Conservation (phyloP, 2,113 vertebrate genomes). For the Penelope pileata region DNA sequence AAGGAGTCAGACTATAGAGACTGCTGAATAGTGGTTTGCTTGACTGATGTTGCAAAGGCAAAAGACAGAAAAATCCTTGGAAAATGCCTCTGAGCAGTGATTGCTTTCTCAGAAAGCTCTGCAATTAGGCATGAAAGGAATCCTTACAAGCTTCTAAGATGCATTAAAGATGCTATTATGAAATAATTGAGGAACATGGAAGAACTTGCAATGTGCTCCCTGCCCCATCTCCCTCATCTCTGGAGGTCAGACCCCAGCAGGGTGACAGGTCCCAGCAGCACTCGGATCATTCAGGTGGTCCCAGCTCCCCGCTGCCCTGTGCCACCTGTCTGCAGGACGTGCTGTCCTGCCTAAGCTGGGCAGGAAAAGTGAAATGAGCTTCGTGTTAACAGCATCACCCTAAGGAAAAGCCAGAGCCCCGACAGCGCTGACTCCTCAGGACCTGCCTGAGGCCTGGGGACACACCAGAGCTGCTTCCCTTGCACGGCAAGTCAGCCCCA, state of each 20-base stretch:
- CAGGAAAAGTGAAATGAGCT: background rate
- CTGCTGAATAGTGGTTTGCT: background rate
- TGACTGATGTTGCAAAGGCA: conserved; percentile 45
- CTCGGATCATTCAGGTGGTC: background rate
- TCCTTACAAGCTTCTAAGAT: background rate
- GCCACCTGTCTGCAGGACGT: background rate
- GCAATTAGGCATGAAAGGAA: conserved; percentile 53
- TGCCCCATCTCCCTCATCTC: background rate
- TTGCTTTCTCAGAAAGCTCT: conserved; percentile 42
- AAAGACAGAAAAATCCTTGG: conserved; percentile 40
- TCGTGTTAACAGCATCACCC: too few species aligned
- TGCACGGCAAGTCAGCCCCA: accelerated
- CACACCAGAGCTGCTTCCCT: background rate
- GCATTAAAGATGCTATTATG: conserved; percentile 34
- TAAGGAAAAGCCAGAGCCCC: background rate
- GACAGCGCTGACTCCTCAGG: background rate
- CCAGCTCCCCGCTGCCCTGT: background rate
- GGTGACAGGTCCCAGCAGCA: background rate
- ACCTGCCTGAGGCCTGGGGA: background rate
- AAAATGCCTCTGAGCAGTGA: conserved; percentile 48
- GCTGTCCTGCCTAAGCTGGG: accelerated
- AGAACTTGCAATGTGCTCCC: background rate
- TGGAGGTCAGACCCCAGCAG: background rate
- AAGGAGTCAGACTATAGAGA: conserved; percentile 24
- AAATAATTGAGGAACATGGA: conserved; percentile 33